Conservation (phyloP, 2,113 vertebrate genomes). For the Poicephalus meyeri region DNA sequence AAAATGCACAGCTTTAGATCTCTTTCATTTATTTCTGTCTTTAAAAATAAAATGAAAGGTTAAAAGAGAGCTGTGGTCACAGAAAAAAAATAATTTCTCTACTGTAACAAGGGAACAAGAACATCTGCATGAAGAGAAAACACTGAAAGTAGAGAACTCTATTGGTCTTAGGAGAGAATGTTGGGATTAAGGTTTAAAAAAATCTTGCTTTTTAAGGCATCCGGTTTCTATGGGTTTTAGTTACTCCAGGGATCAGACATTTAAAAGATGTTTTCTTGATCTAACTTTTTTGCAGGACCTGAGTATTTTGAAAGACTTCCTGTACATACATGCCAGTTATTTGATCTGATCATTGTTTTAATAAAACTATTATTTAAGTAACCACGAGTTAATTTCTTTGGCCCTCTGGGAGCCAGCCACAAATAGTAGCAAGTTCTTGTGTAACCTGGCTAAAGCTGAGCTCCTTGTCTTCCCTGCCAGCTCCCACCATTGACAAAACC, state of each 20-base stretch:
- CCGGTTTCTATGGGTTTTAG: slow-evolving; percentile 3
- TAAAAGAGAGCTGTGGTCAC: slow-evolving; percentile 4
- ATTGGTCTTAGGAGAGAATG: slow-evolving; percentile 61
- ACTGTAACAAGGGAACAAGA: slow-evolving; percentile 20
- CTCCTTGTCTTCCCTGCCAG: slow-evolving; percentile 29
- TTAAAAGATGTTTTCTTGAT: slow-evolving; percentile 45
- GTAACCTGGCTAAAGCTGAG: slow-evolving; percentile 57
- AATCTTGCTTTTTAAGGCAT: slow-evolving; percentile 8
- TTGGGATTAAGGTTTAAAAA: slow-evolving; percentile 54
- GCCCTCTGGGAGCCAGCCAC: slow-evolving; percentile 50
- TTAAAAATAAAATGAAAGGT: slow-evolving; percentile 29
- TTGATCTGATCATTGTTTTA: slow-evolving; percentile 68
- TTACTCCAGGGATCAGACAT: slow-evolving; percentile 42
- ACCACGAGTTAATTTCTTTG: slow-evolving; percentile 63
- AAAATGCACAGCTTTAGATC: slow-evolving; percentile 20
- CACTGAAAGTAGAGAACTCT: slow-evolving; percentile 36
- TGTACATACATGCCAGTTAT: slow-evolving; percentile 46
- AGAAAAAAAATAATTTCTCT: not conserved
- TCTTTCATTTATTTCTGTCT: slow-evolving; percentile 9
- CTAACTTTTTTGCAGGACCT: slow-evolving; percentile 40
- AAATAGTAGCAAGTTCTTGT: slow-evolving; percentile 69
- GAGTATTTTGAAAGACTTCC: slow-evolving; percentile 61
- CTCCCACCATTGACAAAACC: slow-evolving; percentile 44
- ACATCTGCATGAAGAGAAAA: slow-evolving; percentile 41
- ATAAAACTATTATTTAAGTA: slow-evolving; percentile 66